phyloP scores from a whole-genome alignment of 2,888 invertebrate genomes.

The Dolichomitus sp. region DNA sequence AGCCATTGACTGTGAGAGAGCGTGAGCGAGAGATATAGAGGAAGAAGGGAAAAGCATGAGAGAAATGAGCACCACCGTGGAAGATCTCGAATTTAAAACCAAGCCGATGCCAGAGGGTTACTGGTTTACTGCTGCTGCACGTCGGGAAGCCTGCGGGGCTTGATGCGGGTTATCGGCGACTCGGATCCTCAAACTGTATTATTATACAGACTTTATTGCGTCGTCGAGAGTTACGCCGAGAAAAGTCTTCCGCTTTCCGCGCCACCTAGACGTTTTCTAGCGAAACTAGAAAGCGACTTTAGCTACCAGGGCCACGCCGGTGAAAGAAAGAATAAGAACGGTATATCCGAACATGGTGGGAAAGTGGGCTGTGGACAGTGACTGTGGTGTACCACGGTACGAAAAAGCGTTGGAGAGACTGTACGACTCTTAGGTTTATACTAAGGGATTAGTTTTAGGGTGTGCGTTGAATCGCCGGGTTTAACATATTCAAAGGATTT shows the following conservation, averaged over 20 bases:
- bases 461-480: slow-evolving; percentile 58
- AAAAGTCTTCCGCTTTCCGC: slow-evolving; percentile 34
- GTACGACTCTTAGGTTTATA: slow-evolving; percentile 22
- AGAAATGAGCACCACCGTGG: slow-evolving; percentile 40
- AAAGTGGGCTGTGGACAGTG: slow-evolving; percentile 42
- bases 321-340: slow-evolving; percentile 37
- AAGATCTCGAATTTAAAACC: slow-evolving; percentile 59
- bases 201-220: slow-evolving; percentile 70
- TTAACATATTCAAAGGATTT: slow-evolving; percentile 57
- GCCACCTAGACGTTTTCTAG: slow-evolving; percentile 3
- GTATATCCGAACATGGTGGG: background rate
- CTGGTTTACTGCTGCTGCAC: slow-evolving; percentile 60
- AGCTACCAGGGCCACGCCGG: slow-evolving; percentile 18
- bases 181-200: slow-evolving; percentile 62
- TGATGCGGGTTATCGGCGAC: slow-evolving; percentile 61
- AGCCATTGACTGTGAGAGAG: background rate
- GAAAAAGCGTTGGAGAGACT: slow-evolving; percentile 1
- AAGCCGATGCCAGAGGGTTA: slow-evolving; percentile 53
- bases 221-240: slow-evolving; percentile 64
- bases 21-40: slow-evolving; percentile 6
- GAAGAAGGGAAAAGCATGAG: slow-evolving; percentile 4
- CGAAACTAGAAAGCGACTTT: slow-evolving; percentile 25
- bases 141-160: slow-evolving; percentile 45
- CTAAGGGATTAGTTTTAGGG: slow-evolving; percentile 64
- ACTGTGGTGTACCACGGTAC: background rate